A percentile compares a stretch with the other conserved stretches of the same genome.
Evolutionary conservation across 2,888 invertebrate genomes (phyloP).

Genomic region (Seladonia tumulorum): DNA sequence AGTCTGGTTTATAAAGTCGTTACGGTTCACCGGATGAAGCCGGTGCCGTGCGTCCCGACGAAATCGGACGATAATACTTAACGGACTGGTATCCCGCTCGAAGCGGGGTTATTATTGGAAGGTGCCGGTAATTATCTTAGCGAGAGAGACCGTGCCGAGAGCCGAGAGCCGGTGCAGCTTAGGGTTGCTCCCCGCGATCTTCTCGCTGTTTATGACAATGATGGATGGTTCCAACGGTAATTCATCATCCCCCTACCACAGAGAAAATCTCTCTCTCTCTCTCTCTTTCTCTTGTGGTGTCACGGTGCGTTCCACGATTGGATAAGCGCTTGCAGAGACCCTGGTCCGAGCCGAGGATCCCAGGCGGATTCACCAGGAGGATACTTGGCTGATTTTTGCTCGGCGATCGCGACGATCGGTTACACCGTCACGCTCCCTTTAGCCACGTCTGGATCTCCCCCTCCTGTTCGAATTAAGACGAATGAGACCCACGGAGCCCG

Average conservation of each 20-base stretch:
- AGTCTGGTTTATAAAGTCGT: conserved; percentile 25
- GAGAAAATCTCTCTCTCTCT: neutral
- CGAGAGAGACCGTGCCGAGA: conserved; percentile 27
- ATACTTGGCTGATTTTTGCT: conserved; percentile 48
- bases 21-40: conserved; percentile 24
- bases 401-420: conserved; percentile 31
- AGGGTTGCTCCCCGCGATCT: conserved; percentile 55
- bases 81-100: conserved; percentile 35
- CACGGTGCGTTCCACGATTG: conserved; percentile 55
- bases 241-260: conserved; percentile 71
- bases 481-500: conserved; percentile 16
- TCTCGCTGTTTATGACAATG: conserved; percentile 76
- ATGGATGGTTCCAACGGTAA: conserved; percentile 73
- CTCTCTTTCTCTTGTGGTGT: neutral
- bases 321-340: conserved; percentile 34
- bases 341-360: neutral
- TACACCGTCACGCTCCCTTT: conserved; percentile 18
- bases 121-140: conserved; percentile 71
- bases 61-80: conserved; percentile 51
- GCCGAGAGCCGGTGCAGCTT: conserved; percentile 54
- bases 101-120: conserved; percentile 60
- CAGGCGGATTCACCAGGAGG: neutral
- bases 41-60: neutral
- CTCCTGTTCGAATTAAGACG: conserved; percentile 39
- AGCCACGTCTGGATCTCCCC: neutral